These are phyloP conservation scores for Protonibea diacanthus DNA, from an alignment of 2,797 vertebrate species.

Conservation along the genomic window DNA sequence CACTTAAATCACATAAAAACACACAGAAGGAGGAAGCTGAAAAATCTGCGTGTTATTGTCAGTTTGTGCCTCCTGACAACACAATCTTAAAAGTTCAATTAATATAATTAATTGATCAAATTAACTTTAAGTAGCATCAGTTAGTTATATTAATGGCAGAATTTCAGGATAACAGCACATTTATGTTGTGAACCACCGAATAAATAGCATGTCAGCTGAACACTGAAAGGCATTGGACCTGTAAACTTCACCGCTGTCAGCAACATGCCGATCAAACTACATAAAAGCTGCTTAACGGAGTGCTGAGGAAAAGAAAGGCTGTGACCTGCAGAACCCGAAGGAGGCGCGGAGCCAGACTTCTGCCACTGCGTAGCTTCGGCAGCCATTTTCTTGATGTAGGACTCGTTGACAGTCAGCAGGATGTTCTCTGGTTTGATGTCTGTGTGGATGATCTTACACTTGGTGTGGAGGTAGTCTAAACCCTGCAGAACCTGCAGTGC, in stretches of 20 bases:
- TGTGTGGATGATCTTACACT: conserved; percentile 98
- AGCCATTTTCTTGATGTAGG: conserved; percentile 95
- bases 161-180: not conserved
- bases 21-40: conserved; percentile 1
- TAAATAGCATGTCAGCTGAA: conserved; percentile 13
- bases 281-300: conserved; percentile 26
- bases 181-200: not conserved
- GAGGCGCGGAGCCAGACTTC: conserved; percentile 92
- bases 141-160: not conserved
- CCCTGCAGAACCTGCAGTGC: conserved; percentile 93
- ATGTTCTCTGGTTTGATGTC: conserved; percentile 99
- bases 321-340: conserved; percentile 96
- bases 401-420: conserved; percentile 93
- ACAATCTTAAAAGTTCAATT: not conserved
- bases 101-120: not conserved
- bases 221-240: not conserved
- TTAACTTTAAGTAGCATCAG: not conserved
- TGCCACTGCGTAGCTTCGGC: conserved; percentile 98
- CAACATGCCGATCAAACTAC: conserved; percentile 35
- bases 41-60: not conserved
- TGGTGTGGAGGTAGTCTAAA: conserved; percentile 96
- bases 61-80: not conserved
- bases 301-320: conserved; percentile 29
- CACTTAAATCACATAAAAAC: not conserved
- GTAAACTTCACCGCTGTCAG: conserved; percentile 23